Percentiles rank a stretch among this genome's conserved stretches.
phyloP scores from a whole-genome alignment of 2,888 invertebrate species.

The Agapostemon virescens region DNA sequence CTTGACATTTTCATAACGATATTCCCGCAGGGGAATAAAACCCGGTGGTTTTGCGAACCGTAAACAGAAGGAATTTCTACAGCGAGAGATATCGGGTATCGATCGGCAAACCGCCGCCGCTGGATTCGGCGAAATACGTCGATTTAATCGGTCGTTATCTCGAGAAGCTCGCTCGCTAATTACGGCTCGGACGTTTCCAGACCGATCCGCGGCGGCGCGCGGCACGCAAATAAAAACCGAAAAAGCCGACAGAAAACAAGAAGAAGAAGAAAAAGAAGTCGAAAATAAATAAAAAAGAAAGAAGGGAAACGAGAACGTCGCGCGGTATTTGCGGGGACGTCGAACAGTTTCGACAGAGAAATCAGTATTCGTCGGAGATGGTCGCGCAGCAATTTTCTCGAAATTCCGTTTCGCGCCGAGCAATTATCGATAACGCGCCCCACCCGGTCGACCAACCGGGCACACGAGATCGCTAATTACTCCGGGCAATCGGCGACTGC shows the following conservation, averaged over 20 bases:
- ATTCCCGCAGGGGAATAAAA: neutral
- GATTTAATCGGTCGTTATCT: neutral
- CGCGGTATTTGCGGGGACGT: neutral
- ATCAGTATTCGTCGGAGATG: slow-evolving; percentile 6
- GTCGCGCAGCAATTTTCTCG: slow-evolving; percentile 17
- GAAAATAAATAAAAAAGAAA: neutral
- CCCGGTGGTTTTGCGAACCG: neutral
- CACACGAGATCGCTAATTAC: slow-evolving; percentile 50
- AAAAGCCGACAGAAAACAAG: too few species aligned
- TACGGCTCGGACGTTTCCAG: neutral
- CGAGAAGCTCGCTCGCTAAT: neutral
- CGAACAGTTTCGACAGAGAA: neutral
- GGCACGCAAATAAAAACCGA: too few species aligned
- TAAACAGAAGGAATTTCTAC: neutral
- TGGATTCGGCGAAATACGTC: neutral
- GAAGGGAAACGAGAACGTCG: neutral
- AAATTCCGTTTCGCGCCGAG: slow-evolving; percentile 24
- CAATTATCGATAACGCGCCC: slow-evolving; percentile 30
- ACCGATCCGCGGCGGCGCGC: neutral
- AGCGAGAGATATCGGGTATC: neutral
- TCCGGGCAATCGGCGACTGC: slow-evolving; percentile 38
- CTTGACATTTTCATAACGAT: slow-evolving; percentile 12
- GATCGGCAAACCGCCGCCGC: neutral
- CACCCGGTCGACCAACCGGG: neutral
- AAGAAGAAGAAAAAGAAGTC: too few species aligned